These are phyloP conservation scores for Manacus vitellinus DNA, from an alignment of 2,113 vertebrate genomes.

Conservation along the genomic window DNA sequence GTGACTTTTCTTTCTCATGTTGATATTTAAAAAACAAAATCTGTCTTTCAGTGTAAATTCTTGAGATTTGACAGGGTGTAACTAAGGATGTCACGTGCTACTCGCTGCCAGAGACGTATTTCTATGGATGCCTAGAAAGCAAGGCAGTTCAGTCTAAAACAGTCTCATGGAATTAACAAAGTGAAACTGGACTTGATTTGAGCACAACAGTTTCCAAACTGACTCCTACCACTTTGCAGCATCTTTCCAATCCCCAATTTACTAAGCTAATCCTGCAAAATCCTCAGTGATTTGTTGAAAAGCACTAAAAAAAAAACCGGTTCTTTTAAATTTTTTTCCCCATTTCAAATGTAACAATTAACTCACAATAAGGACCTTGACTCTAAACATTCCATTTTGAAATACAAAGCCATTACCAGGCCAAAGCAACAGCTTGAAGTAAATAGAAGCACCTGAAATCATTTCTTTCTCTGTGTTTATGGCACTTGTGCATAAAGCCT, in stretches of 20 bases:
- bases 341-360: neutral
- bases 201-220: neutral
- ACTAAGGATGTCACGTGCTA: neutral
- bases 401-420: neutral
- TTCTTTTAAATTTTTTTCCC: fast-evolving
- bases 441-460: conserved; percentile 33
- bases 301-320: neutral
- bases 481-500: neutral
- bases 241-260: neutral
- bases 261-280: neutral
- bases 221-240: neutral
- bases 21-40: neutral
- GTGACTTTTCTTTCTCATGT: neutral
- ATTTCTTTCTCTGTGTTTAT: conserved; percentile 28
- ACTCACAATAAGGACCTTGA: neutral
- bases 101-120: neutral
- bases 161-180: neutral
- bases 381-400: neutral
- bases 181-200: neutral
- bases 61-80: neutral
- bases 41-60: neutral
- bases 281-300: neutral
- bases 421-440: neutral
- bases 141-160: neutral
- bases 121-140: neutral